Percentiles rank a stretch among this genome's conserved stretches.
phyloP scores from a whole-genome alignment of 2,888 invertebrate genomes.

The Leucophenga maculata region DNA sequence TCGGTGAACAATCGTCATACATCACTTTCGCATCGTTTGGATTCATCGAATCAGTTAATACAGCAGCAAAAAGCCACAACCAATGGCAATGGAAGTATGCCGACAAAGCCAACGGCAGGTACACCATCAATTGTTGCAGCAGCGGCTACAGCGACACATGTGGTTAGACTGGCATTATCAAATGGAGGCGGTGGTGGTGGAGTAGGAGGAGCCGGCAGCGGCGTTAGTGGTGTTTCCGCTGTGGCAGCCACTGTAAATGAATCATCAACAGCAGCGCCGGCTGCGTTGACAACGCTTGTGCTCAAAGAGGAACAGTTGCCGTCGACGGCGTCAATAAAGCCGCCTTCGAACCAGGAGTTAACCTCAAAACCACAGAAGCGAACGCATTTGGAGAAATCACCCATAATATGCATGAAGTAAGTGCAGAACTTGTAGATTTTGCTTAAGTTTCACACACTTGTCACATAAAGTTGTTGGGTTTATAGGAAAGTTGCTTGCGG shows the following conservation, averaged over 20 bases:
- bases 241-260: slow-evolving; percentile 29
- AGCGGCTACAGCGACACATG: slow-evolving; percentile 53
- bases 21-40: slow-evolving; percentile 66
- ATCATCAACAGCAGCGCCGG: slow-evolving; percentile 30
- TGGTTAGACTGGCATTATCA: slow-evolving; percentile 48
- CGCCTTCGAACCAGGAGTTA: slow-evolving; percentile 9
- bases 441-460: slow-evolving; percentile 48
- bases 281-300: slow-evolving; percentile 37
- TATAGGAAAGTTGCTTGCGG: neutral
- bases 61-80: slow-evolving; percentile 47
- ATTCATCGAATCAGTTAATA: slow-evolving; percentile 65
- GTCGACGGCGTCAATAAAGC: slow-evolving; percentile 19
- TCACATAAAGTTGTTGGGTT: slow-evolving; percentile 47
- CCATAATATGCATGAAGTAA: slow-evolving; percentile 59
- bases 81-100: slow-evolving; percentile 38
- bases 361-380: slow-evolving; percentile 18
- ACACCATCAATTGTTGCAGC: slow-evolving; percentile 42
- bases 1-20: slow-evolving; percentile 69
- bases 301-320: slow-evolving; percentile 3
- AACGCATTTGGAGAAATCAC: slow-evolving; percentile 32
- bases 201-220: slow-evolving; percentile 22
- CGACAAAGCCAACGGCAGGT: slow-evolving; percentile 5
- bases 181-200: slow-evolving; percentile 39
- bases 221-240: neutral
- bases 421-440: slow-evolving; percentile 40